Evolutionary conservation across 2,113 vertebrate species (phyloP), one percentile per base, ranked within the genome.

Genomic region (Odobenus rosmarus): DNA sequence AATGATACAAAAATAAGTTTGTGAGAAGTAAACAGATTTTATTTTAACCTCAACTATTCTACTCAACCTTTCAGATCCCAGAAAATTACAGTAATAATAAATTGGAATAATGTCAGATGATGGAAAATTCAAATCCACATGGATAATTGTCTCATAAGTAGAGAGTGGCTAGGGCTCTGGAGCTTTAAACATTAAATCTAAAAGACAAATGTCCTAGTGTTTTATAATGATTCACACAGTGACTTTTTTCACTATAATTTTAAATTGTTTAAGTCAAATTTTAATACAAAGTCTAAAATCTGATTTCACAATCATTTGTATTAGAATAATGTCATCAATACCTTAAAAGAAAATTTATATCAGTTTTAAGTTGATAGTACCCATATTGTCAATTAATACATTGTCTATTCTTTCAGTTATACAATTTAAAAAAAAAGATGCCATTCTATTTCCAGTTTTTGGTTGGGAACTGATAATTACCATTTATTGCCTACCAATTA

Each of bases 21-120:
- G 36, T 96, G 72, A 97, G 90, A 94, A 84, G 57, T 95, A 95
- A 96, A 98, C 57, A 82, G 18, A 61, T 94, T 97, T 71, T 83
- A 57, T 87, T 95, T 59, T 59, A 96, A 93, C 76, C 89, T 93
- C 23, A 74, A 95, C 76, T 96, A 69, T 76, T 69, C 81, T 72
- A 93, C 88, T 61, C 67, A 96, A 62, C 3, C 33, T 90, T 98
- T 98, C 76, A 96, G 18, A 97, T 98, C 96, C 93, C 90, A 95
- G 26, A 79, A 98, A 96, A 82, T 98, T 98, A 93, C 0, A 5
- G 61, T 93, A 97, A 93, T 83, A 95, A 46, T 84, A 97, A 62
- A 96, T 39, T 89, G 90, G 77, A 71, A 96, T 97, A 91, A 42
- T 86, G 79, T 96, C 33, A 96, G 84, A 93, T 98, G 46, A 74